Evolutionary conservation across 1,140 invertebrate genomes (phyloP), one percentile per base, ranked within the genome.

Genomic region (Microplitis mediator): DNA sequence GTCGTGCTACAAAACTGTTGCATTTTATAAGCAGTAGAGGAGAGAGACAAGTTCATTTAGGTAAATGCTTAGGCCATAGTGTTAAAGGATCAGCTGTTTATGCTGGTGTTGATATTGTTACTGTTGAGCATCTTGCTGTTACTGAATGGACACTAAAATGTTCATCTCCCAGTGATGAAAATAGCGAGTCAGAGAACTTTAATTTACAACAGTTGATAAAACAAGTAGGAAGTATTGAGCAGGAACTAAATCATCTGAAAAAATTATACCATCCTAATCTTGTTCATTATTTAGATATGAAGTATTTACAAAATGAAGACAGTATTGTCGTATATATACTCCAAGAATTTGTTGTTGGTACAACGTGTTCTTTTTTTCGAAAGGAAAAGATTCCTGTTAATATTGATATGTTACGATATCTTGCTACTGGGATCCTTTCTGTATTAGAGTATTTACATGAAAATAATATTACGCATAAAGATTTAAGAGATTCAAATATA

Each of bases 381-480:
- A 87, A 78, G 74, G 88, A 88, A 77, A 88, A 88, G 80, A 88
- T 88, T 65, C 87, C 88, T 60, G 84, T 91, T 69, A 90, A 88
- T 56, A 83, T 91, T 13, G 89, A 90, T 73, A 81, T 91, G 61
- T 78, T 95, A 23, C 88, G 91, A 11, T 87, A 90, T 81, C 89
- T 93, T 73, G 89, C 91, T 1, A 84, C 82, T 5, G 91, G 91
- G 58, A 87, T 95, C 23, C 80, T 95, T 0, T 87, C 89, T 61
- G 92, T 91, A 2, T 77, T 96, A 4, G 84, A 90, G 14, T 94
- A 91, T 81, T 84, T 96, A 11, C 94, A 95, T 79, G 86, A 90
- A 58, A 94, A 95, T 79, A 92, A 92, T 77, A 90, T 95, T 6
- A 92, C 94, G 1, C 94, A 95, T 81, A 93, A 92, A 80, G 91